Base-by-base conservation (phyloP, 2,888 invertebrate genomes). In the Stenoptilia bipunctidactyla region DNA sequence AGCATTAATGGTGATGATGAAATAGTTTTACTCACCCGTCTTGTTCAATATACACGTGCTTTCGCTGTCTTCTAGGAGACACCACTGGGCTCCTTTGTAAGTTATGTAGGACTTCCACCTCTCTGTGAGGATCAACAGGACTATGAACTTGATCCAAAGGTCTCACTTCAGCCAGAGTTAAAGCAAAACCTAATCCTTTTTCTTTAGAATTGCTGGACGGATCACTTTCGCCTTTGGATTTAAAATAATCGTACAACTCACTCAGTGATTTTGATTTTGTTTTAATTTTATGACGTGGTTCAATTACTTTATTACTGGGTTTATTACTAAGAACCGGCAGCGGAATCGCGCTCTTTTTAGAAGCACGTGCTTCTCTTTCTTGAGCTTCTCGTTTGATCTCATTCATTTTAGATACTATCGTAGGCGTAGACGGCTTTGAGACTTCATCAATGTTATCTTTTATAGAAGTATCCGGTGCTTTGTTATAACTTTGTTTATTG, bases 91-190 rank as follows among this genome's bases (percentile, higher is more conserved):
- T 90, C 39, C 90, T 68, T 46, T 89, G 89, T 37, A 90, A 66
- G 55, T 90, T 90, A 53, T 90, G 90, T 25, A 90, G 66, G 6
- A 90, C 87, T 58, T 90, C 89, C 15, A 90, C 87, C 61, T 88
- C 86, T 47, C 88, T 87, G 49, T 90, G 90, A 13, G 67, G 65
- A 37, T 85, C 85, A 13, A 83, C 83, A 2, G 87, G 86, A 57
- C 87, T 80, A 0, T 72, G 70, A 1, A 71, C 58, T 45, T 71
- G 79, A 39, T 82, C 76, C 2, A 80, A 72, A 36, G 75, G 68
- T 5, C 61, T 58, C 25, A 66, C 67, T 44, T 80, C 79, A 0
- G 67, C 48, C 45, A 83, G 46, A 4, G 75, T 73, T 38, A 80
- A 49, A 2, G 77, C 67, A 40, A 83, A 73, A 4, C 68, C 68